Percentiles rank a stretch among this genome's conserved stretches.
These are phyloP conservation scores for Hiodon tergisus DNA, from an alignment of 2,113 vertebrate species.

Conservation along the genomic window DNA sequence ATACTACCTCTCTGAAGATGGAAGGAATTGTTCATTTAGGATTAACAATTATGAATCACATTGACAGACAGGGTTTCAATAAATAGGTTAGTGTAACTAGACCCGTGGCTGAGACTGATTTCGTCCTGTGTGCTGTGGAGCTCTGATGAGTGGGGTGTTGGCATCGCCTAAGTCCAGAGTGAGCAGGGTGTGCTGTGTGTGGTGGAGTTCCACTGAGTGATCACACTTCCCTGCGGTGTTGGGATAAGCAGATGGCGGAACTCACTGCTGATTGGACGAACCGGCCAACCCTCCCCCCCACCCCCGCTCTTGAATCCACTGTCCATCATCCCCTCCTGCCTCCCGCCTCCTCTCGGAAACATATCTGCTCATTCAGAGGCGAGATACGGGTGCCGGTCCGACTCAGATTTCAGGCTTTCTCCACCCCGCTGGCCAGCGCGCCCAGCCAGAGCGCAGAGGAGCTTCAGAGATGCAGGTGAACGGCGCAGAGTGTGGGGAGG, in stretches of 20 bases:
- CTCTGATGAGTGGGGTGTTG: conserved; percentile 32
- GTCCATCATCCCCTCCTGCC: no score
- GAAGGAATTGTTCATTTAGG: no score
- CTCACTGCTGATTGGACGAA: conserved; percentile 53
- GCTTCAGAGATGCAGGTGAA: conserved; percentile 62
- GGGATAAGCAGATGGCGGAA: conserved; percentile 65
- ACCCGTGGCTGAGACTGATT: neutral
- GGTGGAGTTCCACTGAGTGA: conserved; percentile 3
- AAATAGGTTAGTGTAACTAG: neutral
- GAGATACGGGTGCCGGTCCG: conserved; percentile 13
- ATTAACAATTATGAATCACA: neutral
- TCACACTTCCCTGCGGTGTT: conserved; percentile 24
- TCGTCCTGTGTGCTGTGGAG: no score
- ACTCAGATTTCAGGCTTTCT: conserved; percentile 6
- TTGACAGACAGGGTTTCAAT: neutral
- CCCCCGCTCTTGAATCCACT: conserved; percentile 22
- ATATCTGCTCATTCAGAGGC: conserved; percentile 44
- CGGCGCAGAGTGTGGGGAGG: conserved; percentile 29
- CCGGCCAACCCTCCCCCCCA: conserved; percentile 22
- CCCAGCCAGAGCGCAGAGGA: conserved; percentile 49
- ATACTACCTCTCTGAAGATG: no score
- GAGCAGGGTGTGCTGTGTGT: conserved; percentile 20
- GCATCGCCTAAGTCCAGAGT: conserved; percentile 56
- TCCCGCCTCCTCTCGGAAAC: conserved; percentile 51
- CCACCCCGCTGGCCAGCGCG: neutral